A percentile compares a stretch with the other conserved stretches of the same genome.
These are phyloP conservation scores for Caenorhabditis plicata DNA, from an alignment of 2,888 invertebrate species.

Conservation along the genomic window DNA sequence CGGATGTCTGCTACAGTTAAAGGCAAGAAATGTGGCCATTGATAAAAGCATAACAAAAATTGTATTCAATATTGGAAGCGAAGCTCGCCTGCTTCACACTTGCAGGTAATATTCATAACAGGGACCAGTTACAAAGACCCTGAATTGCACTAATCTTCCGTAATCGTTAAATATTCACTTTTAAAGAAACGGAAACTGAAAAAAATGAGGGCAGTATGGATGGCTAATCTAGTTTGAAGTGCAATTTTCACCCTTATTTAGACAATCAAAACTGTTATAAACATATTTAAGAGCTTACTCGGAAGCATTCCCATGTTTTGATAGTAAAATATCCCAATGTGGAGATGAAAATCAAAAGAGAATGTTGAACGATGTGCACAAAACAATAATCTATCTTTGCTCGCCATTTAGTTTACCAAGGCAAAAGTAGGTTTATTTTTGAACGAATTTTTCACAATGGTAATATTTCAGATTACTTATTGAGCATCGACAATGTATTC, in stretches of 20 bases:
- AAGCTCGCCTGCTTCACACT: slow-evolving; percentile 59
- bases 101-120: slow-evolving; percentile 50
- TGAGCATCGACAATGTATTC: too few species aligned
- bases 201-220: too few species aligned
- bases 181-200: too few species aligned
- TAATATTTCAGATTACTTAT: not conserved
- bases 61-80: slow-evolving; percentile 56
- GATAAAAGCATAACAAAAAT: slow-evolving; percentile 61
- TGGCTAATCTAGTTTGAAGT: too few species aligned
- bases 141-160: not conserved
- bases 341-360: slow-evolving; percentile 59
- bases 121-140: not conserved
- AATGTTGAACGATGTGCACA: slow-evolving; percentile 59
- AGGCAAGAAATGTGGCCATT: slow-evolving; percentile 58
- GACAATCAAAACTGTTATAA: too few species aligned
- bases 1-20: slow-evolving; percentile 58
- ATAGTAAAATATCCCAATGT: slow-evolving; percentile 57
- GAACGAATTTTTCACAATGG: not conserved
- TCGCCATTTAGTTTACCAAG: slow-evolving; percentile 57
- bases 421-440: slow-evolving; percentile 39
- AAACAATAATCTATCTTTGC: slow-evolving; percentile 62
- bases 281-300: slow-evolving; percentile 51
- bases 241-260: too few species aligned
- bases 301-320: slow-evolving; percentile 61
- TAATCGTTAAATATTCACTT: not conserved